Conservation (phyloP, 2,888 invertebrate species). For the Macrophya annulata region DNA sequence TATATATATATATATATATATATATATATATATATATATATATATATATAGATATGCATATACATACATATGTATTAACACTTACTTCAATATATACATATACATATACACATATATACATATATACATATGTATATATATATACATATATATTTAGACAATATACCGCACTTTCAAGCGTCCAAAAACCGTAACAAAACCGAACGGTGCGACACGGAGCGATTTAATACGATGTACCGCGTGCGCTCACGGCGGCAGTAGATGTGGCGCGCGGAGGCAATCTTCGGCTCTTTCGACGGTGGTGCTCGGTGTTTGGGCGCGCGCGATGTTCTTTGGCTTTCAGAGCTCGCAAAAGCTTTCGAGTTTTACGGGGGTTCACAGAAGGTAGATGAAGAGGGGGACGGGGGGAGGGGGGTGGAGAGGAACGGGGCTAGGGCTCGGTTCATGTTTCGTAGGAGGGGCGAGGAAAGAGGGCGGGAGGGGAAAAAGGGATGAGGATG, state of each 20-base stretch:
- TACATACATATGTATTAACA: background rate
- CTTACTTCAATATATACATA: background rate
- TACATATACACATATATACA: background rate
- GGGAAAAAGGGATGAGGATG: background rate
- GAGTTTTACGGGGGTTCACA: constrained; percentile 38
- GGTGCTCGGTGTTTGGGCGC: constrained; percentile 52
- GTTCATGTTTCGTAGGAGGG: constrained; percentile 27
- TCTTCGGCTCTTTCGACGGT: constrained; percentile 44
- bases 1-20: background rate
- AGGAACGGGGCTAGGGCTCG: constrained; percentile 32
- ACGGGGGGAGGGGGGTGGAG: background rate
- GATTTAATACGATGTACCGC: constrained; percentile 42
- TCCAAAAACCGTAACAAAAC: constrained; percentile 19
- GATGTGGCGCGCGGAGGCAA: constrained; percentile 46
- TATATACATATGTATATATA: background rate
- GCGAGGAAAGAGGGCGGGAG: background rate
- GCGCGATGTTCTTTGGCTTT: constrained; percentile 53
- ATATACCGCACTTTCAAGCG: constrained; percentile 2
- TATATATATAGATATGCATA: background rate
- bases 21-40: background rate
- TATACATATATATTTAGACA: background rate
- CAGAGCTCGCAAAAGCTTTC: constrained; percentile 45
- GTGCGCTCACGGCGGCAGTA: constrained; percentile 51
- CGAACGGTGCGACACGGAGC: constrained; percentile 13
- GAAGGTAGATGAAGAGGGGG: background rate